Conservation (phyloP, 37 sponge, comb jelly and placozoan genomes). For the Geodia barretti region DNA sequence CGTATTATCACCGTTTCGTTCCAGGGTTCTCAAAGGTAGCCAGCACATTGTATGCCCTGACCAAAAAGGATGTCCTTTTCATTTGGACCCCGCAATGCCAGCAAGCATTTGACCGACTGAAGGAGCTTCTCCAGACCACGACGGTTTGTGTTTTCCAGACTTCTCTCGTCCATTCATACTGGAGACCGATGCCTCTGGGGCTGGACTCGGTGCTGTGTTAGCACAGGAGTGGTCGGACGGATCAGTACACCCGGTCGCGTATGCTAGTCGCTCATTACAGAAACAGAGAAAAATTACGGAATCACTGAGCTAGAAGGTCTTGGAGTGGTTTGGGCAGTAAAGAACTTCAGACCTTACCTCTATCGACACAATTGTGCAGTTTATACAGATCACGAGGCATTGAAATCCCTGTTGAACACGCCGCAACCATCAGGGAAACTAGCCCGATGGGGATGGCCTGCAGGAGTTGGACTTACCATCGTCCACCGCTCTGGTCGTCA, state of each 20-base stretch:
- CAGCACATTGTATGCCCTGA: constrained; percentile 27
- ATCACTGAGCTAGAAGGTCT: constrained; percentile 53
- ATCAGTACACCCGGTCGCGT: constrained; percentile 26
- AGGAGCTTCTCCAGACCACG: constrained; percentile 2
- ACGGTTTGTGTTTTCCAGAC: constrained; percentile 32
- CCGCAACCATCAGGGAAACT: constrained; percentile 30
- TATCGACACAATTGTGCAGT: background rate
- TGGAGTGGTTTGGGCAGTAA: constrained; percentile 48
- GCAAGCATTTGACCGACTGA: constrained; percentile 19
- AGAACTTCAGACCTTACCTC: constrained; percentile 48
- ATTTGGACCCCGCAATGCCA: constrained; percentile 28
- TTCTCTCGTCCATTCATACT: constrained; percentile 36
- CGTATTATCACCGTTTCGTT: constrained; percentile 19
- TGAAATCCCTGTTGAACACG: constrained; percentile 25
- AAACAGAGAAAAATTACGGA: constrained; percentile 40
- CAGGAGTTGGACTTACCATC: too few relatives aligned
- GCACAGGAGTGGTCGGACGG: constrained; percentile 39
- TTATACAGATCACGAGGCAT: constrained; percentile 46
- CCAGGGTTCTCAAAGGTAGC: constrained; percentile 34
- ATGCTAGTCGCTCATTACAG: constrained; percentile 37
- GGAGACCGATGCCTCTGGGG: constrained; percentile 56
- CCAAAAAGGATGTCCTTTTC: constrained; percentile 14
- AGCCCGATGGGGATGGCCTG: too few relatives aligned
- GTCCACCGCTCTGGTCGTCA: too few relatives aligned
- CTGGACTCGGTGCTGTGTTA: constrained; percentile 1